Conservation (phyloP, 1,140 invertebrate genomes). For the Octopus sinensis region DNA sequence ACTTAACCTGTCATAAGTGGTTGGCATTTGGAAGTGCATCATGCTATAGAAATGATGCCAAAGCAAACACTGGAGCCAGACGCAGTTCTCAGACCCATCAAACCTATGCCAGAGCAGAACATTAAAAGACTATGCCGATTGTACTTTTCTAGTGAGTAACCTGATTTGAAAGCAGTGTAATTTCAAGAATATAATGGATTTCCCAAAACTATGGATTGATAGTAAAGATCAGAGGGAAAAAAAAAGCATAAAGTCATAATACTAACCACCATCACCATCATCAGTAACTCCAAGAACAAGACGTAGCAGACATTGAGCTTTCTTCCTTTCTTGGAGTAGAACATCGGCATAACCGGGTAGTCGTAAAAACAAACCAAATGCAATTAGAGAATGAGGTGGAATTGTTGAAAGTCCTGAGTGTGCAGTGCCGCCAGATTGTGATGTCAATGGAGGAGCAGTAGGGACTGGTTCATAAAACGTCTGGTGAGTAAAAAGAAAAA, state of each 20-base stretch:
- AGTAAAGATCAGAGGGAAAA: background rate
- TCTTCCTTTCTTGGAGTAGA: slow-evolving; percentile 75
- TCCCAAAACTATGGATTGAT: background rate
- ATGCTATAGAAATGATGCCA: no score
- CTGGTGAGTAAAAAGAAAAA: slow-evolving; percentile 28
- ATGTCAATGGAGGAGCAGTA: slow-evolving; percentile 32
- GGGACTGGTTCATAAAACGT: slow-evolving; percentile 47
- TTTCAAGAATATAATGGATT: no score
- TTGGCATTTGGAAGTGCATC: no score
- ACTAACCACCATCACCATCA: slow-evolving; percentile 79
- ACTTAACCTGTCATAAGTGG: no score
- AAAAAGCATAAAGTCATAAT: background rate
- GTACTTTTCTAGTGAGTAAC: no score
- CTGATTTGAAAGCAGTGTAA: no score
- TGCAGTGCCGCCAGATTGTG: slow-evolving; percentile 25
- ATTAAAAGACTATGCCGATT: no score
- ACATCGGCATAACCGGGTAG: slow-evolving; percentile 86
- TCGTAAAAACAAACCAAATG: slow-evolving; percentile 82
- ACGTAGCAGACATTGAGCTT: slow-evolving; percentile 79
- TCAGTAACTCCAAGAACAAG: slow-evolving; percentile 84
- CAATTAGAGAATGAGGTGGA: slow-evolving; percentile 83
- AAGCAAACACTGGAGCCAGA: no score
- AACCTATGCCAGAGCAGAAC: no score
- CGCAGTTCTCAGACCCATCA: no score
- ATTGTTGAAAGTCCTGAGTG: slow-evolving; percentile 60